Evolutionary conservation across 2,888 invertebrate species (phyloP).

Genomic region (Phortica magna): DNA sequence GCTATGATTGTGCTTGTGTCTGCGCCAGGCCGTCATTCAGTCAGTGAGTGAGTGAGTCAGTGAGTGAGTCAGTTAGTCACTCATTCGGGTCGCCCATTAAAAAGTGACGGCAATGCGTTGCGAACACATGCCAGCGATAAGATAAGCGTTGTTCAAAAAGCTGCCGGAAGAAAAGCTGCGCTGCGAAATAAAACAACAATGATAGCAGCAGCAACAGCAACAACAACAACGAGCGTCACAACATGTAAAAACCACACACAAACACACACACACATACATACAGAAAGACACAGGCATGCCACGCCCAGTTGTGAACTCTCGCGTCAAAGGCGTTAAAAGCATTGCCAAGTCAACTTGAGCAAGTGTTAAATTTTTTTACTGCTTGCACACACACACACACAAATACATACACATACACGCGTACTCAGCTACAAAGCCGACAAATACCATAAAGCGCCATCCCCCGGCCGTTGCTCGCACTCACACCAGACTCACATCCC

Average conservation of each 20-base stretch:
- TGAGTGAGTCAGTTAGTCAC: too few species aligned
- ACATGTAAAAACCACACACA: neutral
- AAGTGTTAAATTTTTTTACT: constrained; percentile 23
- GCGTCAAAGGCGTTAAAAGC: neutral
- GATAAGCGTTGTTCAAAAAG: neutral
- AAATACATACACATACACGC: neutral
- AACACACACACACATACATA: neutral
- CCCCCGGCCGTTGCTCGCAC: neutral
- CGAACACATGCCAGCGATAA: neutral
- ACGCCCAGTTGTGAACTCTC: neutral
- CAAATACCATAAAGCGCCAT: neutral
- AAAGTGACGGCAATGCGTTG: too few species aligned
- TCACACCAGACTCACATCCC: neutral
- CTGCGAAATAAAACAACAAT: neutral
- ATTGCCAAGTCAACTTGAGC: constrained; percentile 5
- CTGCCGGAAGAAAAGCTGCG: too few species aligned
- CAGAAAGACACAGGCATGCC: neutral
- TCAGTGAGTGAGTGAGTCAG: too few species aligned
- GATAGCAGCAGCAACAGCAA: neutral
- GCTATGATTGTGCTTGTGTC: too few species aligned
- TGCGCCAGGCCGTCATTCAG: too few species aligned
- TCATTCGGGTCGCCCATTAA: too few species aligned
- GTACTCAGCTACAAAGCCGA: neutral
- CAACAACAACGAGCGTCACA: neutral
- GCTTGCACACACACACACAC: neutral